phyloP scores from a whole-genome alignment of 2,888 invertebrate genomes.

The Caenorhabditis sinica region DNA sequence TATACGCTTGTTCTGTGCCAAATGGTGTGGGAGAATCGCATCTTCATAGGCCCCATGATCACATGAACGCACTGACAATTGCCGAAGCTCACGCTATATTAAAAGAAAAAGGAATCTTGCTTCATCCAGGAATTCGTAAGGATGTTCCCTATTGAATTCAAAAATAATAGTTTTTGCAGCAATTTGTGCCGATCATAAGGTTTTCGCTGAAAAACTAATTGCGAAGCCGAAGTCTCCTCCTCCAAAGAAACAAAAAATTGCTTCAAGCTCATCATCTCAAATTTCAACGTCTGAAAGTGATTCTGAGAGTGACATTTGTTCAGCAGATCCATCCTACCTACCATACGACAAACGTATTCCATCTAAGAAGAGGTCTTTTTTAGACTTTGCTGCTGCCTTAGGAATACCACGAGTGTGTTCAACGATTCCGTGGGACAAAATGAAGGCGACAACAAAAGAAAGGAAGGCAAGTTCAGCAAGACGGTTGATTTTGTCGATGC shows the following conservation, averaged over 20 bases:
- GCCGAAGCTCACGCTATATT: not conserved
- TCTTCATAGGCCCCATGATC: not conserved
- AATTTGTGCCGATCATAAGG: not conserved
- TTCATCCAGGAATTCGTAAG: conserved; percentile 25
- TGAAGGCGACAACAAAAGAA: not conserved
- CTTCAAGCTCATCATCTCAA: too few species aligned
- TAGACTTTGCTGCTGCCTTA: not conserved
- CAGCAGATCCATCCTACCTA: not conserved
- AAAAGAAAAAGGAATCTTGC: not conserved
- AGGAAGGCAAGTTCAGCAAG: not conserved
- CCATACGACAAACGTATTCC: not conserved
- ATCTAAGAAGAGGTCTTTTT: not conserved
- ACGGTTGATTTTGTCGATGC: not conserved
- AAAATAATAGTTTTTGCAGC: conserved; percentile 4
- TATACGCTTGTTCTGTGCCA: conserved; percentile 3
- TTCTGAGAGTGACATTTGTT: too few species aligned
- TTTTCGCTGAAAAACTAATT: not conserved
- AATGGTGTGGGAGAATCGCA: too few species aligned
- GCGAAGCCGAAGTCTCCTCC: not conserved
- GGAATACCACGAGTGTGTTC: not conserved
- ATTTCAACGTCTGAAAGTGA: too few species aligned
- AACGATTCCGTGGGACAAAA: not conserved
- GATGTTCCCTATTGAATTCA: not conserved
- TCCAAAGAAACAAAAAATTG: not conserved
- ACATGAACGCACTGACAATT: not conserved